Percentiles rank a stretch among this genome's conserved stretches.
These are phyloP conservation scores for Tribolium freemani DNA, from an alignment of 2,888 invertebrate species.

Conservation along the genomic window DNA sequence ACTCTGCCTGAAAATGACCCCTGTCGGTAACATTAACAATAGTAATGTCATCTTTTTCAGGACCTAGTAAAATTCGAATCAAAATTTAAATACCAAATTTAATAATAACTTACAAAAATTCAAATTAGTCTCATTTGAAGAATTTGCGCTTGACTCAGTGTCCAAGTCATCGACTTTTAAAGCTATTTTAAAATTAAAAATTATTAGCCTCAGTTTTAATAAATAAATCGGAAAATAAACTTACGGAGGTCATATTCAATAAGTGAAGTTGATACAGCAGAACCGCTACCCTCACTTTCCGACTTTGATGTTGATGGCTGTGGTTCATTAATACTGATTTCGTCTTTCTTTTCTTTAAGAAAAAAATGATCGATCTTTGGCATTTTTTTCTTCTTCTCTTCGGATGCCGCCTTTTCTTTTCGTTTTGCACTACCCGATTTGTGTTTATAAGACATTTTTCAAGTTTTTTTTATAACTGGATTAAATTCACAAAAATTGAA, in stretches of 20 bases:
- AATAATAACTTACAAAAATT: not conserved
- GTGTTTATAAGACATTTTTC: not conserved
- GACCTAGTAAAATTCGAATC: not conserved
- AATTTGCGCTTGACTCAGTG: too few relatives aligned
- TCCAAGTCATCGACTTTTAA: too few relatives aligned
- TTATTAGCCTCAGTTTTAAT: too few relatives aligned
- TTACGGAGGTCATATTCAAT: too few relatives aligned
- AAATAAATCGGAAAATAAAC: too few relatives aligned
- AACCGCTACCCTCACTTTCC: too few relatives aligned
- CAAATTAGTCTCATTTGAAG: too few relatives aligned
- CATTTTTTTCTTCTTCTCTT: not conserved
- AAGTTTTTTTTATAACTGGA: too few relatives aligned
- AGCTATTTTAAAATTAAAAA: too few relatives aligned
- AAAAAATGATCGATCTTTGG: not conserved
- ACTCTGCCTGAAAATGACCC: not conserved
- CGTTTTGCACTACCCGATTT: not conserved
- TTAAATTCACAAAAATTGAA: too few relatives aligned
- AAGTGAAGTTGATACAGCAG: too few relatives aligned
- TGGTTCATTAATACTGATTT: not conserved
- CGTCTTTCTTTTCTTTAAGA: not conserved
- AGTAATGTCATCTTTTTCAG: not conserved
- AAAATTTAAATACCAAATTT: not conserved
- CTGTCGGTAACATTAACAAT: not conserved
- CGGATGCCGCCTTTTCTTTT: not conserved
- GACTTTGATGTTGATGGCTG: too few relatives aligned